A percentile compares a stretch with the other conserved stretches of the same genome.
Conservation (phyloP, 2,888 invertebrate species). For the Scrobipalpa costella region DNA sequence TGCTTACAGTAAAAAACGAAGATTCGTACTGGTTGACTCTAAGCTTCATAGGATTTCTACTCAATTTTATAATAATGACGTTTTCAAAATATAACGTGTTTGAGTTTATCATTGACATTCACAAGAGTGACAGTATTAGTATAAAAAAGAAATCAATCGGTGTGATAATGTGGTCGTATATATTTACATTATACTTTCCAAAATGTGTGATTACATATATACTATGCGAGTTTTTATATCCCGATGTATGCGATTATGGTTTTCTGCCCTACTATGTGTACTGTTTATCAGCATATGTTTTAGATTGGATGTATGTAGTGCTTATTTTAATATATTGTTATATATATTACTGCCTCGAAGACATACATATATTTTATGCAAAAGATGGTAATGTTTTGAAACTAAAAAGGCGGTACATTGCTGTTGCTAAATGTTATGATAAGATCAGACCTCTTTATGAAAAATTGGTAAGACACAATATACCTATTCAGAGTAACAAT, state of each 20-base stretch:
- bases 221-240: neutral
- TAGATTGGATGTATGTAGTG: neutral
- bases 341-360: constrained; percentile 6
- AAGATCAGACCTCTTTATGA: constrained; percentile 15
- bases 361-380: neutral
- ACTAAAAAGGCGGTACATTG: neutral
- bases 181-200: neutral
- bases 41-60: neutral
- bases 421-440: constrained; percentile 11
- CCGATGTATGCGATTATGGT: neutral
- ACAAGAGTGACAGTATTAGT: neutral
- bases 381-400: neutral
- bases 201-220: neutral
- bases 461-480: constrained; percentile 8
- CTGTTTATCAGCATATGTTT: neutral
- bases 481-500: neutral
- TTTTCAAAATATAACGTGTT: constrained; percentile 8
- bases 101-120: neutral
- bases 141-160: neutral
- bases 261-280: neutral
- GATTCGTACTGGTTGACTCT: neutral
- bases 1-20: neutral
- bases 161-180: neutral
- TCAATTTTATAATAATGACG: neutral
- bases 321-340: constrained; percentile 11